Evolutionary conservation across 2,888 invertebrate genomes (phyloP).

Genomic region (Hemaris fuciformis): DNA sequence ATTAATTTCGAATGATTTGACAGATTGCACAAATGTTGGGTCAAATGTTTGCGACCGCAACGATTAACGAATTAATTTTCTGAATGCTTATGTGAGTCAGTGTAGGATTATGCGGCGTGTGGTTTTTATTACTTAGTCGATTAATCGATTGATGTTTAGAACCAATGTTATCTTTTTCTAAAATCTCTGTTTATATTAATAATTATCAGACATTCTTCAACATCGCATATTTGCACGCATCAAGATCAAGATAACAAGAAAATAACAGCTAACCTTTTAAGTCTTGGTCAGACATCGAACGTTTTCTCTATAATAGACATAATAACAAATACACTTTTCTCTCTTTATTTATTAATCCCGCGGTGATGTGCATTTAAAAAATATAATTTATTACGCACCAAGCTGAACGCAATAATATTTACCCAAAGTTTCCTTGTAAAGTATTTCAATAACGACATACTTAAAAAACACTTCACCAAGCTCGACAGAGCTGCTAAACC

Average conservation of each 20-base stretch:
- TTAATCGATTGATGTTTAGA: not conserved
- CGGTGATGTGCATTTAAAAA: not conserved
- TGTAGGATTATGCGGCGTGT: not conserved
- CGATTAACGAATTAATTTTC: conserved; percentile 15
- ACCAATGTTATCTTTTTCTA: too few species aligned
- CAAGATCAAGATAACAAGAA: too few species aligned
- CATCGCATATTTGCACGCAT: too few species aligned
- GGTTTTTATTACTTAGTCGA: not conserved
- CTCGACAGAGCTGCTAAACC: not conserved
- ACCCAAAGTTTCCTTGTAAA: not conserved
- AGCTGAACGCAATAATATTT: not conserved
- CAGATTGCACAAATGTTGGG: conserved; percentile 58
- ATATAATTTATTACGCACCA: too few species aligned
- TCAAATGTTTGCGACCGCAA: conserved; percentile 35
- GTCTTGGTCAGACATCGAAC: too few species aligned
- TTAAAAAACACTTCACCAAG: not conserved
- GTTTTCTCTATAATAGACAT: not conserved
- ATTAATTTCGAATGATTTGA: conserved; percentile 71
- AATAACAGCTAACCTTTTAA: too few species aligned
- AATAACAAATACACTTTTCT: too few species aligned
- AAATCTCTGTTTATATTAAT: too few species aligned
- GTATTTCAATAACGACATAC: not conserved
- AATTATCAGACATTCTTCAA: too few species aligned
- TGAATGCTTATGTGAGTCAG: conserved; percentile 19
- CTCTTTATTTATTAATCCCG: too few species aligned